A percentile compares a stretch with the other conserved stretches of the same genome.
Conservation (phyloP, 2,797 vertebrate species). For the Chrysocyon brachyurus region DNA sequence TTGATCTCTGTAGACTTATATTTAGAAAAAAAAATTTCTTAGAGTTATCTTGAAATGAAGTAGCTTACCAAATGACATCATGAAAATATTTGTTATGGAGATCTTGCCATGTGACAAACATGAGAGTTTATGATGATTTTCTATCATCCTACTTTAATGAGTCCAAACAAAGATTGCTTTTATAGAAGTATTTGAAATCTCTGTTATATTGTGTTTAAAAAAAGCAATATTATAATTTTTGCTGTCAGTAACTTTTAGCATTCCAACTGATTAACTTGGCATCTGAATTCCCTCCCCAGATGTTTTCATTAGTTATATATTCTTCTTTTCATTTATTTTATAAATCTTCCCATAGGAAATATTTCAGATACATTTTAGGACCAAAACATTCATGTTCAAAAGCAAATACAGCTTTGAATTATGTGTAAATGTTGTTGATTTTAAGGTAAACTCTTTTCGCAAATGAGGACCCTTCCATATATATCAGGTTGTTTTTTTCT, state of each 20-base stretch:
- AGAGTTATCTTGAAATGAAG: background rate
- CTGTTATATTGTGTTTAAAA: background rate
- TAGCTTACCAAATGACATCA: background rate
- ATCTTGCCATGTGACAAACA: background rate
- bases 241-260: constrained; percentile 9
- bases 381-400: background rate
- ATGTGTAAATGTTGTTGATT: background rate
- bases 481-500: background rate
- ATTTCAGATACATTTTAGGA: background rate
- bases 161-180: constrained; percentile 27
- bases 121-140: background rate
- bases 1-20: background rate
- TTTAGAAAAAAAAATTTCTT: background rate
- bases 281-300: background rate
- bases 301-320: background rate
- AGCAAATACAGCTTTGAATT: background rate
- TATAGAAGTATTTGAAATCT: background rate
- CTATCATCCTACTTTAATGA: background rate
- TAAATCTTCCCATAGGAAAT: background rate
- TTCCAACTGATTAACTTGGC: background rate
- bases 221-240: background rate
- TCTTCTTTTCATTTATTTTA: constrained; percentile 58
- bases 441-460: background rate
- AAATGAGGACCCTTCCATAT: background rate
- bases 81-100: background rate